Evolutionary conservation across 2,888 invertebrate genomes (phyloP).

Genomic region (Blastobasis lacticolella): DNA sequence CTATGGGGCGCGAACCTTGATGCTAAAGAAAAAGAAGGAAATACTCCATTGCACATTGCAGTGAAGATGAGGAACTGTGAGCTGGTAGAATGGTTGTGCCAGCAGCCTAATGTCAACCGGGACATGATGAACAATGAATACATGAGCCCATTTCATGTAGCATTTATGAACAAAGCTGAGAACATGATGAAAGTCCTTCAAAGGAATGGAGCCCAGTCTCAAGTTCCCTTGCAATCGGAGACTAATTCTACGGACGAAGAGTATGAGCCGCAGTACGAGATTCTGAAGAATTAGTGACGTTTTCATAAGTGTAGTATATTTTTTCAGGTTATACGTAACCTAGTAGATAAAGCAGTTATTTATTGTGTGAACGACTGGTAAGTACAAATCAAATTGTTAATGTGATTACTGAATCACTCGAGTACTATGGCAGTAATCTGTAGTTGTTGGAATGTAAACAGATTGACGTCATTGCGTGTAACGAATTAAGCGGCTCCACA

Average conservation of each 20-base stretch:
- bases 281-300: neutral
- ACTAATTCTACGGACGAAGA: neutral
- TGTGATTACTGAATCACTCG: neutral
- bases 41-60: neutral
- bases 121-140: neutral
- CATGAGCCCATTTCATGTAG: neutral
- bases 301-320: neutral
- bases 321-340: neutral
- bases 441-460: neutral
- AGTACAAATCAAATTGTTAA: neutral
- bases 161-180: neutral
- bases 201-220: neutral
- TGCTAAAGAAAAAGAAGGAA: neutral
- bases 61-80: neutral
- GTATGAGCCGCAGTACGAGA: neutral
- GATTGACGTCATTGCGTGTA: neutral
- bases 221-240: neutral
- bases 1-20: neutral
- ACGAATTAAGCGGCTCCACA: too few relatives aligned
- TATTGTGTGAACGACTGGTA: neutral
- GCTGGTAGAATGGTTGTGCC: neutral
- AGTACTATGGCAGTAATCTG: neutral
- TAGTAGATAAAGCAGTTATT: neutral
- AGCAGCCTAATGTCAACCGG: neutral
- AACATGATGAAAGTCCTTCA: neutral